phyloP scores from a whole-genome alignment of 2,113 vertebrate species.

The Egretta garzetta region DNA sequence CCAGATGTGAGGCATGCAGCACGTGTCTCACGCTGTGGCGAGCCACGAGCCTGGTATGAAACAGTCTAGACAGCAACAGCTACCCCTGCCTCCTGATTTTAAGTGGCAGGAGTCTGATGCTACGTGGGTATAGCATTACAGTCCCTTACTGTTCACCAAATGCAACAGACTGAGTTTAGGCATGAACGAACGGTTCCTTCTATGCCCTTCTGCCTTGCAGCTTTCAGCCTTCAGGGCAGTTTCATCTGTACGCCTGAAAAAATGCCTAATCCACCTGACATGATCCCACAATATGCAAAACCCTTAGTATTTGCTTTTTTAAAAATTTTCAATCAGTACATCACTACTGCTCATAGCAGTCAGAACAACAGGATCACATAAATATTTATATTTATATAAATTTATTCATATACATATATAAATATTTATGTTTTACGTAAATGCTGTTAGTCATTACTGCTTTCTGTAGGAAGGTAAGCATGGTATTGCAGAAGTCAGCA shows the following conservation, averaged over 20 bases:
- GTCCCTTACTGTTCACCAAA: not conserved
- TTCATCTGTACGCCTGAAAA: not conserved
- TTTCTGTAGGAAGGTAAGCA: not conserved
- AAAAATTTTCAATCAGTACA: not conserved
- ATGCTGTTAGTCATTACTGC: not conserved
- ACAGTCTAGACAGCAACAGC: not conserved
- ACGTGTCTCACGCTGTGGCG: accelerated
- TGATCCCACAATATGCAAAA: not conserved
- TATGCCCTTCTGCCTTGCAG: not conserved
- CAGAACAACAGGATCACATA: not conserved
- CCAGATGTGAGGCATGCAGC: not conserved
- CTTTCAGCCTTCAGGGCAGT: not conserved
- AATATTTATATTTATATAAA: not conserved
- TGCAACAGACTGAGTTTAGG: not conserved
- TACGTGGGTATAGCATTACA: not conserved
- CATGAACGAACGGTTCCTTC: not conserved
- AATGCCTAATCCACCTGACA: not conserved
- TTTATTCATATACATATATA: too few relatives aligned
- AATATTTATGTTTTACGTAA: not conserved
- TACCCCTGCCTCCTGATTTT: not conserved
- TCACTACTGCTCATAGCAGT: not conserved
- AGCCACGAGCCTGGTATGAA: not conserved
- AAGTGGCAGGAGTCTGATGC: not conserved
- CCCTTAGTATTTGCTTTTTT: not conserved
- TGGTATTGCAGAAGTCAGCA: not conserved